Evolutionary conservation across 1,140 invertebrate species (phyloP).

Genomic region (Zeugodacus cucurbitae): DNA sequence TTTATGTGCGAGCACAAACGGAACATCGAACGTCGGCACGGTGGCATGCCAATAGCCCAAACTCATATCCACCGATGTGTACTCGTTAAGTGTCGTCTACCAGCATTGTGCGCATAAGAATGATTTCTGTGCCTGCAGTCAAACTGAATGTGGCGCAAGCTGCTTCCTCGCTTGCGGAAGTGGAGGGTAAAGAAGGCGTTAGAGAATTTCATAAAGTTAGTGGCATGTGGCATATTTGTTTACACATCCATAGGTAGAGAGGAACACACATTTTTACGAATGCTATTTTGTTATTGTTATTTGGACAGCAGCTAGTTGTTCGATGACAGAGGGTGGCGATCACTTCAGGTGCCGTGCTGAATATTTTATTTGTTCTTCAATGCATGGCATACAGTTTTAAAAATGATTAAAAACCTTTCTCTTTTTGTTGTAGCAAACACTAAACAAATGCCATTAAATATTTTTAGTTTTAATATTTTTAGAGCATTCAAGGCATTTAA

Average conservation of each 20-base stretch:
- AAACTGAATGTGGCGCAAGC: background rate
- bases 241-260: background rate
- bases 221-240: conserved; percentile 24
- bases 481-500: too few species aligned
- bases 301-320: background rate
- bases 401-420: too few species aligned
- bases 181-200: conserved; percentile 15
- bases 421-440: too few species aligned
- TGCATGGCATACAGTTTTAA: too few species aligned
- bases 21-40: background rate
- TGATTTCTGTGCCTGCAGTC: background rate
- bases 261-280: background rate
- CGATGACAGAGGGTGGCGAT: background rate
- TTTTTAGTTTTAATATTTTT: too few species aligned
- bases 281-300: background rate
- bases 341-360: background rate
- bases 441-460: too few species aligned
- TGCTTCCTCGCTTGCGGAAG: background rate
- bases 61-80: background rate
- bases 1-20: background rate
- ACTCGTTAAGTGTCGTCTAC: conserved; percentile 2
- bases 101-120: background rate
- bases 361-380: background rate
- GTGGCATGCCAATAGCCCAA: background rate
- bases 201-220: conserved; percentile 5